Conservation (phyloP, 2,888 invertebrate species). For the Drosophila anceps region DNA sequence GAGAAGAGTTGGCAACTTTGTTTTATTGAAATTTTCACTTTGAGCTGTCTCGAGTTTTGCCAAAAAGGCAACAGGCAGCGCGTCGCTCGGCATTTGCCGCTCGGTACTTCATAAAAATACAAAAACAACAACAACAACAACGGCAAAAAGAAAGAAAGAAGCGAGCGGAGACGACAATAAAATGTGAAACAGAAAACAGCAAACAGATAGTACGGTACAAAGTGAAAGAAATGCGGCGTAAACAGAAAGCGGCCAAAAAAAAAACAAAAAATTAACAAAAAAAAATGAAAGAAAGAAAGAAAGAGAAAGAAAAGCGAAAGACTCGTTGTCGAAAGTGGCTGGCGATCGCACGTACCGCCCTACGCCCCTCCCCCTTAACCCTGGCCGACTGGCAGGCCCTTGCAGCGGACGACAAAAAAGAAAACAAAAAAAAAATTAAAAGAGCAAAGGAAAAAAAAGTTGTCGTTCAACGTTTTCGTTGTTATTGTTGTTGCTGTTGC, state of each 20-base stretch:
- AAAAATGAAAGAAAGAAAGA: constrained; percentile 21
- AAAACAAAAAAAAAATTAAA: constrained; percentile 12
- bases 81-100: constrained; percentile 41
- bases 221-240: constrained; percentile 79
- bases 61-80: constrained; percentile 60
- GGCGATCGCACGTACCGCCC: constrained; percentile 41
- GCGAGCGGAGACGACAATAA: constrained; percentile 44
- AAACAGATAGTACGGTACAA: constrained; percentile 75
- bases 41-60: constrained; percentile 49
- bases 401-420: constrained; percentile 34
- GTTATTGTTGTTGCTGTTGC: constrained; percentile 50
- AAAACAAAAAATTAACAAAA: constrained; percentile 32
- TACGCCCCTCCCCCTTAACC: background rate
- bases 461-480: constrained; percentile 48
- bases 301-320: constrained; percentile 58
- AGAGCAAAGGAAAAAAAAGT: constrained; percentile 61
- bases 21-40: constrained; percentile 80
- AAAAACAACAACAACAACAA: constrained; percentile 2
- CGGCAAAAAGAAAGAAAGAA: constrained; percentile 9
- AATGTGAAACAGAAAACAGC: constrained; percentile 65
- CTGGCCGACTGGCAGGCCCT: constrained; percentile 36
- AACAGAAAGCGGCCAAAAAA: constrained; percentile 73
- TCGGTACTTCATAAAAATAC: constrained; percentile 59
- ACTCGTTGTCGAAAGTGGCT: constrained; percentile 69
- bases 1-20: constrained; percentile 51